Percentiles rank a stretch among this genome's conserved stretches.
Conservation (phyloP, 2,797 vertebrate species). For the Darevskia mixta region DNA sequence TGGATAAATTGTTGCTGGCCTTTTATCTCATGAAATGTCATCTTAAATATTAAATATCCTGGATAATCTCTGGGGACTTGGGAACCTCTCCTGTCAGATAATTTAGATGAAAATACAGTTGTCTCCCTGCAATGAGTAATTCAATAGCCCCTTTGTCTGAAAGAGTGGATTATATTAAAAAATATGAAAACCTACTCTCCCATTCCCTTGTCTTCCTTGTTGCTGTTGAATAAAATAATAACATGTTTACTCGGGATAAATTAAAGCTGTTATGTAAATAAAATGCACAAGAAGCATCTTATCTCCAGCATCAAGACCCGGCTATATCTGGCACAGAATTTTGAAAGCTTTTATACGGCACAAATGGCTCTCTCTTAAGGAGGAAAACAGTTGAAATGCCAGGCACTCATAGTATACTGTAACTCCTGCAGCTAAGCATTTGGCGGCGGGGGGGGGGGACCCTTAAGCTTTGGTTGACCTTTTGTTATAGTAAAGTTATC, state of each 20-base stretch:
- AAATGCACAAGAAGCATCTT: not conserved
- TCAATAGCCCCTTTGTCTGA: constrained; percentile 19
- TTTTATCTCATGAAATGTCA: not conserved
- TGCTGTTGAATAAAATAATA: constrained; percentile 24
- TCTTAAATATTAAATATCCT: constrained; percentile 9
- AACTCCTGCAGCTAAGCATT: constrained; percentile 1
- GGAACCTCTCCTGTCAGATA: not conserved
- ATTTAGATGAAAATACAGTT: constrained; percentile 13
- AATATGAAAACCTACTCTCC: constrained; percentile 26
- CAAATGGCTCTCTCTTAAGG: not conserved
- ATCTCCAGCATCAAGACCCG: not conserved
- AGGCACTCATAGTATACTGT: not conserved
- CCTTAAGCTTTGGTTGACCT: not conserved
- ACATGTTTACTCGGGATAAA: not conserved
- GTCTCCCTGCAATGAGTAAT: constrained; percentile 4
- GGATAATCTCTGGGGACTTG: constrained; percentile 29
- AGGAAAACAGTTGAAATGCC: not conserved
- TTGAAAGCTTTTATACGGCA: not conserved
- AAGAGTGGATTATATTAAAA: not conserved
- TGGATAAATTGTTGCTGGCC: constrained; percentile 20
- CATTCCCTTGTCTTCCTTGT: not conserved
- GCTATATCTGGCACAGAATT: not conserved
- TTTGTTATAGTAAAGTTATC: not conserved
- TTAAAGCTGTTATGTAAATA: not conserved
- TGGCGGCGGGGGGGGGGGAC: constrained; percentile 11